Conservation (phyloP, 1,140 invertebrate genomes). For the Dryas iulia region DNA sequence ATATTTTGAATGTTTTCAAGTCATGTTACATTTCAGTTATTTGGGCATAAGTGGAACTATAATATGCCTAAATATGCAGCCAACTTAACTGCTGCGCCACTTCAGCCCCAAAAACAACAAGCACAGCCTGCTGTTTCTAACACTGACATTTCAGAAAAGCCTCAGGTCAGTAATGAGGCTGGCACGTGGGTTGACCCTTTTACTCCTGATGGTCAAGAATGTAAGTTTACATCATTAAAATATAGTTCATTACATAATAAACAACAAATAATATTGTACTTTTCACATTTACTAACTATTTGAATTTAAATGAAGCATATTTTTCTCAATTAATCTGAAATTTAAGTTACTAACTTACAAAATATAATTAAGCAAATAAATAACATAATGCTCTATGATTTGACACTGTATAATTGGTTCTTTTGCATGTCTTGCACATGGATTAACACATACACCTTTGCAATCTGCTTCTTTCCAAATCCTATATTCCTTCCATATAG, state of each 20-base stretch:
- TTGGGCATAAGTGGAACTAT: constrained; percentile 88
- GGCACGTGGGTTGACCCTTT: constrained; percentile 60
- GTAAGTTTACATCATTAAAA: constrained; percentile 60
- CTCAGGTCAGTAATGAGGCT: constrained; percentile 41
- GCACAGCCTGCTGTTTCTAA: constrained; percentile 30
- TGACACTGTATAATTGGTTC: constrained; percentile 57
- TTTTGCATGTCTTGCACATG: constrained; percentile 81
- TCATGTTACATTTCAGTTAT: constrained; percentile 81
- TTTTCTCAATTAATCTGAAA: background rate
- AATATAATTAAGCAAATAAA: background rate
- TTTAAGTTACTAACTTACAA: background rate
- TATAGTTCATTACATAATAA: background rate
- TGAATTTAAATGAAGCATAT: background rate
- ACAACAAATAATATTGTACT: constrained; percentile 2
- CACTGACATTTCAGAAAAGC: constrained; percentile 47
- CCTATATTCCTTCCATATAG: constrained; percentile 59
- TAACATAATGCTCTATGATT: constrained; percentile 4
- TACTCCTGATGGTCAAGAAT: constrained; percentile 70
- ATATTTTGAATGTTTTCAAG: background rate
- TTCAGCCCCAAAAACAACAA: constrained; percentile 86
- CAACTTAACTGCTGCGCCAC: constrained; percentile 86
- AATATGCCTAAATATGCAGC: constrained; percentile 89
- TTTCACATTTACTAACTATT: background rate
- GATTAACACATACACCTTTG: constrained; percentile 61
- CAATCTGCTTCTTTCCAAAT: constrained; percentile 66